Conservation (phyloP, 2,797 vertebrate genomes). For the Darevskia nairensis region DNA sequence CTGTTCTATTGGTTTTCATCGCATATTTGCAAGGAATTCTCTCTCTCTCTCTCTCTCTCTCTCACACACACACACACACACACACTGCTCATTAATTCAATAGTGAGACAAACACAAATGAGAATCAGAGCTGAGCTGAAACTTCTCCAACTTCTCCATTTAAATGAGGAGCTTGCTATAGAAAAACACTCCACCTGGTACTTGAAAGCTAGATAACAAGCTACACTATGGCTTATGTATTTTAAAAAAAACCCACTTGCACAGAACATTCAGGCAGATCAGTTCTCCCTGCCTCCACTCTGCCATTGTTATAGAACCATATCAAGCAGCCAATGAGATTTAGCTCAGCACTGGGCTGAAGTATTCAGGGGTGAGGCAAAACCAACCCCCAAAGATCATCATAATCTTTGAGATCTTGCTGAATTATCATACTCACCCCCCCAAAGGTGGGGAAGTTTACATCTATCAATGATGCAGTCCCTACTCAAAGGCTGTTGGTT, state of each 20-base stretch:
- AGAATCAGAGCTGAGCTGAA: background rate
- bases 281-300: background rate
- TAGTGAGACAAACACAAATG: conserved; percentile 17
- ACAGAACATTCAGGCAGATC: background rate
- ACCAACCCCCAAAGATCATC: background rate
- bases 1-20: conserved; percentile 49
- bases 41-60: no score
- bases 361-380: background rate
- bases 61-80: background rate
- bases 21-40: conserved; percentile 39
- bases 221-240: background rate
- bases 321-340: background rate
- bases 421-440: background rate
- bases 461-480: background rate
- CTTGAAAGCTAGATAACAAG: background rate
- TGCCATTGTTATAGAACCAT: background rate
- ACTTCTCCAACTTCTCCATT: background rate
- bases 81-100: conserved; percentile 42
- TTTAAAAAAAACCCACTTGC: background rate
- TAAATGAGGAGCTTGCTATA: background rate
- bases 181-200: background rate
- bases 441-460: background rate
- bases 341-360: background rate
- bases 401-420: background rate
- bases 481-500: no score